Evolutionary conservation across 1,140 invertebrate species (phyloP), one percentile per base, ranked within the genome.

Genomic region (Diploscapter pachys): DNA sequence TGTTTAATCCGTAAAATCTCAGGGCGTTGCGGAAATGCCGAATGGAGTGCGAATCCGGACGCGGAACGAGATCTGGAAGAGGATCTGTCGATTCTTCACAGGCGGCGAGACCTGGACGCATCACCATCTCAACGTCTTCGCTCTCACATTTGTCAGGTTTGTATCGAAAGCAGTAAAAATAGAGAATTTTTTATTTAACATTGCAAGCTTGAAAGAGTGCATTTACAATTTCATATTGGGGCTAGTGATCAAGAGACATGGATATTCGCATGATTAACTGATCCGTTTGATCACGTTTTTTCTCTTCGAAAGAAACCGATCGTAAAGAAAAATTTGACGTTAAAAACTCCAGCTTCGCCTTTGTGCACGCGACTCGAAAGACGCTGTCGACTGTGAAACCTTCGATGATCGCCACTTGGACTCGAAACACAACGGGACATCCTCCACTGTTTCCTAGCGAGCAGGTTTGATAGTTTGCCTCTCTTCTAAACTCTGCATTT

Each of bases 371-470:
- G 4, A 54, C 63, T 11, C 69, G 75, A 52, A 76, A 76, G 48
- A 76, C 75, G 3, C 48, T 76, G 31, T 76, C 75, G 4, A 76
- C 68, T 59, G 75, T 67, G 3, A 76, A 76, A 61, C 68, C 68
- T 31, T 76, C 75, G 48, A 63, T 76, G 9, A 76, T 76, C 50
- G 13, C 56, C 11, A 62, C 56, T 3, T 76, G 75, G 75, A 76
- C 70, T 4, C 54, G 51, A 5, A 76, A 76, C 13, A 66, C 69
- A 3, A 51, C 75, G 1, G 48, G 48, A 31, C 31, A 66, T 56
- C 63, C 54, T 4, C 70, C 75, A 31, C 4, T 76, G 2, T 76
- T 76, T 52, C 75, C 75, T 53, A 54, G 55, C n/a, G n/a, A 59
- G 1, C 31, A 31, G 31, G 31, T 31, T 31, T 31, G 31, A 31